phyloP scores from a whole-genome alignment of 2,113 vertebrate species.

The Larimichthys crocea region DNA sequence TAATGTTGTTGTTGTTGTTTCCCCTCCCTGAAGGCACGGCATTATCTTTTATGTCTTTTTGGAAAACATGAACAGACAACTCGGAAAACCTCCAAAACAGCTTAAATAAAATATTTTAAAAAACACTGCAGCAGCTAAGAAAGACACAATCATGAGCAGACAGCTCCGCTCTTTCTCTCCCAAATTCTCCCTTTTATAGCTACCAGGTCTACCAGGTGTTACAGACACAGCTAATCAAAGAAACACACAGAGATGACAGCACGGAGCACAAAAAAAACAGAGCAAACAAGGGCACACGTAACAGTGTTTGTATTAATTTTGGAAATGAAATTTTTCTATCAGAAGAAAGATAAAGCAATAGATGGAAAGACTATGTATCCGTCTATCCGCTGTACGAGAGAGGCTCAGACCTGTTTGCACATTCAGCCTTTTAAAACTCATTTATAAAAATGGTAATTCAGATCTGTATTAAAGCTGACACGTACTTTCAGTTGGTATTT shows the following conservation, averaged over 20 bases:
- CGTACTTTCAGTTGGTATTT: slow-evolving; percentile 32
- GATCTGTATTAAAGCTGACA: slow-evolving; percentile 46
- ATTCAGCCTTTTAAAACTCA: slow-evolving; percentile 13
- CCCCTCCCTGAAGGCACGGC: too few relatives aligned
- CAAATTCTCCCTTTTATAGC: slow-evolving; percentile 14
- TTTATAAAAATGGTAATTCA: slow-evolving; percentile 23
- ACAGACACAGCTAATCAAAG: slow-evolving; percentile 27
- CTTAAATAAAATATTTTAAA: neutral
- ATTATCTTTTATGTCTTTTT: neutral
- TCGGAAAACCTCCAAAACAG: neutral
- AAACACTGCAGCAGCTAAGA: neutral
- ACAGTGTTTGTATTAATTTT: neutral
- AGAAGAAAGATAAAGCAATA: neutral
- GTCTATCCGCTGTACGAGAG: slow-evolving; percentile 3
- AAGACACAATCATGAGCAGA: neutral
- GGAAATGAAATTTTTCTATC: neutral
- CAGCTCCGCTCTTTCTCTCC: neutral
- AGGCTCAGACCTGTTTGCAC: slow-evolving; percentile 48
- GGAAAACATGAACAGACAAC: neutral
- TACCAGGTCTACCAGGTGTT: slow-evolving; percentile 15
- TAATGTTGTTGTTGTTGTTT: too few relatives aligned
- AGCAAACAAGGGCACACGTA: neutral
- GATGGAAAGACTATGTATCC: neutral
- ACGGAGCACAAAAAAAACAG: neutral
- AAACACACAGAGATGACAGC: slow-evolving; percentile 29